A percentile compares a stretch with the other conserved stretches of the same genome.
These are phyloP conservation scores for Alloplasta piceator DNA, from an alignment of 2,888 invertebrate genomes.

Conservation along the genomic window DNA sequence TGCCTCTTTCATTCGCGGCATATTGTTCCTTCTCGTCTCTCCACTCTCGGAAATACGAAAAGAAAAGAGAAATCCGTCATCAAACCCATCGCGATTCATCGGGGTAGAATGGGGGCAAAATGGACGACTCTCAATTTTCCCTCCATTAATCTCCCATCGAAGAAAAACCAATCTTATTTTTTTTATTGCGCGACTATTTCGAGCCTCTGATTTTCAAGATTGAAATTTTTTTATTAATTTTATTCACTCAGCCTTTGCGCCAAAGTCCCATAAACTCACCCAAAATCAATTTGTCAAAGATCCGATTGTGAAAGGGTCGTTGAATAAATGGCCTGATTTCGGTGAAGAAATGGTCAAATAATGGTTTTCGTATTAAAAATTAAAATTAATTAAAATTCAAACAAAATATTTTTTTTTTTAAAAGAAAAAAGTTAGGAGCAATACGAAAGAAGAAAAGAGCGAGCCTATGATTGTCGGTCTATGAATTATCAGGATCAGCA, in stretches of 20 bases:
- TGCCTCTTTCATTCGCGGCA: constrained; percentile 72
- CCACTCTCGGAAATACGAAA: constrained; percentile 44
- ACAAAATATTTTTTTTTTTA: too few relatives aligned
- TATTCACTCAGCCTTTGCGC: neutral
- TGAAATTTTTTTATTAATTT: neutral
- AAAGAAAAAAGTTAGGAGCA: too few relatives aligned
- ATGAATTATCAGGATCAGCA: too few relatives aligned
- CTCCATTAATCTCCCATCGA: neutral
- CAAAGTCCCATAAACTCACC: too few relatives aligned
- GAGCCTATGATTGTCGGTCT: too few relatives aligned
- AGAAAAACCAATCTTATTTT: neutral
- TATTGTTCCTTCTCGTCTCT: constrained; percentile 74
- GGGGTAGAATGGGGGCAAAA: constrained; percentile 19
- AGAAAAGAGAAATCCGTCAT: neutral
- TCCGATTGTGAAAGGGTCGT: too few relatives aligned
- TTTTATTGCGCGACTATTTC: neutral
- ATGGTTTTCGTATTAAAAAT: too few relatives aligned
- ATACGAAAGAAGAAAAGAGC: too few relatives aligned
- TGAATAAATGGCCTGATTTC: too few relatives aligned
- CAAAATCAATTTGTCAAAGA: too few relatives aligned
- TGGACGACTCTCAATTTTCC: constrained; percentile 4
- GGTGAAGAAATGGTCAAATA: too few relatives aligned
- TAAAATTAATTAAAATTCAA: too few relatives aligned
- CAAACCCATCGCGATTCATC: neutral
- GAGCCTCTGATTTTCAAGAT: neutral